Conservation (phyloP, 1,140 invertebrate genomes). For the Conus betulinus region DNA sequence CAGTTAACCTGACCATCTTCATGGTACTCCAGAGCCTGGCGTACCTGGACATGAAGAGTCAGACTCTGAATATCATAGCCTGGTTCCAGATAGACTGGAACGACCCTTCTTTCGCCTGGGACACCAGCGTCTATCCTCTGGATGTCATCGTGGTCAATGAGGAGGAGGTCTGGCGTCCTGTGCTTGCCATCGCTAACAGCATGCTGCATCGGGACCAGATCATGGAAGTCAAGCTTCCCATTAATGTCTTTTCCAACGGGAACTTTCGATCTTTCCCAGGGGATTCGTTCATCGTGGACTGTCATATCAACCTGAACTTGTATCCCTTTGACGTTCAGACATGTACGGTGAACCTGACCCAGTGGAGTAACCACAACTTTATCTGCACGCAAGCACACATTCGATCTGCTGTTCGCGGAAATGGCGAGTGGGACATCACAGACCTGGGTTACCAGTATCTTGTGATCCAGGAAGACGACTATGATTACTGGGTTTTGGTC, state of each 20-base stretch:
- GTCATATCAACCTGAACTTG: constrained; percentile 82
- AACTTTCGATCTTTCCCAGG: constrained; percentile 1
- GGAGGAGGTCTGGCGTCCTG: constrained; percentile 12
- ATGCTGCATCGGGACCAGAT: neutral
- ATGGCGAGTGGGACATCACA: neutral
- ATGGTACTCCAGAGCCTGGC: neutral
- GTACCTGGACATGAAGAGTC: constrained; percentile 18
- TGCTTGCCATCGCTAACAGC: constrained; percentile 2
- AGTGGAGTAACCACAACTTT: constrained; percentile 87
- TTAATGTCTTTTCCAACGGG: neutral
- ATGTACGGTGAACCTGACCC: constrained; percentile 97
- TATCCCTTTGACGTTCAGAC: constrained; percentile 91
- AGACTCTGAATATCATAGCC: neutral
- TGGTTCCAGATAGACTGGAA: constrained; percentile 18
- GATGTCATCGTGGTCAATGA: neutral
- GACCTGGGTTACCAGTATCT: neutral
- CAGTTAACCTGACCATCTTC: neutral
- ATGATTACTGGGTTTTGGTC: neutral
- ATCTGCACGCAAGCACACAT: neutral
- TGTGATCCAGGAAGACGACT: neutral
- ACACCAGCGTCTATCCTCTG: neutral
- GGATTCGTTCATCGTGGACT: constrained; percentile 82
- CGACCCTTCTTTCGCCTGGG: constrained; percentile 16
- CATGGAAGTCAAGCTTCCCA: neutral
- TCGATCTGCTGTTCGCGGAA: neutral